Conservation (phyloP, 2,113 vertebrate genomes). For the Rhegmatorhina hoffmannsi region DNA sequence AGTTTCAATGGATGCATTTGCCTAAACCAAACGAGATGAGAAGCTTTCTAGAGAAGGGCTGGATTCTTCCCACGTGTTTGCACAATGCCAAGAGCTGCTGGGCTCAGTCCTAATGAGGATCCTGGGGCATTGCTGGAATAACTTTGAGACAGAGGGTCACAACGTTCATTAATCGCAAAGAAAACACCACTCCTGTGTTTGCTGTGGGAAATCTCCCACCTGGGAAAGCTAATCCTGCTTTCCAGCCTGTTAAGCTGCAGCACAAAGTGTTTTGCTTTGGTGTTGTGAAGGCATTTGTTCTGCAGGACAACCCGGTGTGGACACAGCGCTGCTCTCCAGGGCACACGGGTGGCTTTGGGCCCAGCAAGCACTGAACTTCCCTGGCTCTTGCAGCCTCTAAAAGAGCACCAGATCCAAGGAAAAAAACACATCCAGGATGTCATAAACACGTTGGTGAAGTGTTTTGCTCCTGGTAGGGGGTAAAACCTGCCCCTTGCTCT, state of each 20-base stretch:
- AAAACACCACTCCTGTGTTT: background rate
- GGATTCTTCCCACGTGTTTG: conserved; percentile 39
- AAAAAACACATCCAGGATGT: background rate
- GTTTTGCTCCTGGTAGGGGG: background rate
- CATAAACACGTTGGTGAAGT: fast-evolving
- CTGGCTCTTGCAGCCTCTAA: background rate
- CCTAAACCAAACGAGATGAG: conserved; percentile 54
- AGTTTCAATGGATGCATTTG: conserved; percentile 54
- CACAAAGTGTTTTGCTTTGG: background rate
- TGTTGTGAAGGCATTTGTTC: background rate
- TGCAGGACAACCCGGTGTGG: background rate
- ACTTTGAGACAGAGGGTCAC: conserved; percentile 2
- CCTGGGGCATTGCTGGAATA: conserved; percentile 32
- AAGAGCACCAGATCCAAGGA: background rate
- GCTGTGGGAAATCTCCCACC: conserved; percentile 43
- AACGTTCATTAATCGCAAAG: background rate
- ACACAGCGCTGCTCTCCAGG: fast-evolving
- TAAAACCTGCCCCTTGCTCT: background rate
- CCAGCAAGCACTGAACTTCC: background rate
- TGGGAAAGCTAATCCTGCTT: background rate
- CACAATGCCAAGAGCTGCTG: background rate
- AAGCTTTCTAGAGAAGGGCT: conserved; percentile 25
- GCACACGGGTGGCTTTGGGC: background rate
- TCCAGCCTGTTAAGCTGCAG: background rate
- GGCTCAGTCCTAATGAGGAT: conserved; percentile 43